Evolutionary conservation across 92 coral and sea anemone genomes (phyloP).

Genomic region (Heteractis magnifica): DNA sequence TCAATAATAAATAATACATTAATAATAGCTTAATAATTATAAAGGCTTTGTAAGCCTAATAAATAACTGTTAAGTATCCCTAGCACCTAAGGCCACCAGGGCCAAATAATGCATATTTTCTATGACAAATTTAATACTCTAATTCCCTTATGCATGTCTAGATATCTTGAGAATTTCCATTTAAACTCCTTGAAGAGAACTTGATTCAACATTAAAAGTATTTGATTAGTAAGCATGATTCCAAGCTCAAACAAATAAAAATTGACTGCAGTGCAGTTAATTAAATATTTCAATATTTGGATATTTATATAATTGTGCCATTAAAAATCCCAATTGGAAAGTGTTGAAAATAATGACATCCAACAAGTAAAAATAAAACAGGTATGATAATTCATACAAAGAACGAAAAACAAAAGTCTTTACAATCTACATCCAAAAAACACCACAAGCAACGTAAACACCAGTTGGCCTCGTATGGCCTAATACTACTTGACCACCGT

Average conservation of each 20-base stretch:
- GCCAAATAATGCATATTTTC: conserved; percentile 34
- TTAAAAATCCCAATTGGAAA: not conserved
- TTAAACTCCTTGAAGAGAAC: not conserved
- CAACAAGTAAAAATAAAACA: not conserved
- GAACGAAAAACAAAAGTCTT: not conserved
- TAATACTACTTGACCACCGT: too few relatives aligned
- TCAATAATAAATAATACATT: conserved; percentile 42
- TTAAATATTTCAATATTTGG: not conserved
- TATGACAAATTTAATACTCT: not conserved
- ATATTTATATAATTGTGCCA: not conserved
- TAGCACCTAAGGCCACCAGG: conserved; percentile 48
- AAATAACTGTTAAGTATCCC: conserved; percentile 39
- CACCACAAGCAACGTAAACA: not conserved
- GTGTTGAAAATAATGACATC: not conserved
- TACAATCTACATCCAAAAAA: not conserved
- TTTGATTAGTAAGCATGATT: not conserved
- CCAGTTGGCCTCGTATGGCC: not conserved
- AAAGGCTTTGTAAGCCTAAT: conserved; percentile 36
- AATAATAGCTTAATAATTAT: conserved; percentile 3
- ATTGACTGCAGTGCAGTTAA: not conserved
- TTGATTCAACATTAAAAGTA: not conserved
- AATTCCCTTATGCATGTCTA: conserved; percentile 7
- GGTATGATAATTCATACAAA: not conserved
- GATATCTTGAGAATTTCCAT: not conserved
- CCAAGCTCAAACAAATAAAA: not conserved